These are phyloP conservation scores for Megastigmus dorsalis DNA, from an alignment of 2,888 invertebrate species.

Conservation along the genomic window DNA sequence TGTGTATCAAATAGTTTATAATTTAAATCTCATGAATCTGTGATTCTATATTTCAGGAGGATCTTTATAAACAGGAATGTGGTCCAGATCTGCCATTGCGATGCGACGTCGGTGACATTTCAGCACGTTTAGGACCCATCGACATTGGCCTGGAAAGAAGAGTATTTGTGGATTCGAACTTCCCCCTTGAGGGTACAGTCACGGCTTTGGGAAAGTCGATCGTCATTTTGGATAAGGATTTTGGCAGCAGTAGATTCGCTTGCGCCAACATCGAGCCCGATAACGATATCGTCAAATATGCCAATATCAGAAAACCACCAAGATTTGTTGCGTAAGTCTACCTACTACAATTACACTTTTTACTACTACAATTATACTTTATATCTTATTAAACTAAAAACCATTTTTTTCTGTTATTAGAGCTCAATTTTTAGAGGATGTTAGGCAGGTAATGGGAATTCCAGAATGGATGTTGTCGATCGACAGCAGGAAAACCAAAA, in stretches of 20 bases:
- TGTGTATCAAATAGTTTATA: too few species aligned
- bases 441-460: conserved; percentile 87
- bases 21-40: too few species aligned
- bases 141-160: conserved; percentile 85
- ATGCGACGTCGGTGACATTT: conserved; percentile 93
- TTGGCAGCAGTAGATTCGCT: conserved; percentile 84
- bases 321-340: conserved; percentile 88
- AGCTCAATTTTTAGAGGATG: conserved; percentile 88
- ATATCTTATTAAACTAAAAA: too few species aligned
- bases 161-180: conserved; percentile 89
- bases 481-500: conserved; percentile 86
- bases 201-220: conserved; percentile 90
- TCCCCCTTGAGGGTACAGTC: conserved; percentile 87
- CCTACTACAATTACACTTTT: too few species aligned
- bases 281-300: conserved; percentile 91
- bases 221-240: conserved; percentile 86
- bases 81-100: conserved; percentile 90
- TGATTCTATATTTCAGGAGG: conserved; percentile 79
- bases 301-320: conserved; percentile 90
- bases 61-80: conserved; percentile 91
- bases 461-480: conserved; percentile 93
- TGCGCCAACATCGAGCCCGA: conserved; percentile 95
- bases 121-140: conserved; percentile 88
- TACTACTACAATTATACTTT: too few species aligned
- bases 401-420: conserved; percentile 77